Percentiles rank a stretch among this genome's conserved stretches.
These are phyloP conservation scores for Andrena flavipes DNA, from an alignment of 2,888 invertebrate species.

Conservation along the genomic window DNA sequence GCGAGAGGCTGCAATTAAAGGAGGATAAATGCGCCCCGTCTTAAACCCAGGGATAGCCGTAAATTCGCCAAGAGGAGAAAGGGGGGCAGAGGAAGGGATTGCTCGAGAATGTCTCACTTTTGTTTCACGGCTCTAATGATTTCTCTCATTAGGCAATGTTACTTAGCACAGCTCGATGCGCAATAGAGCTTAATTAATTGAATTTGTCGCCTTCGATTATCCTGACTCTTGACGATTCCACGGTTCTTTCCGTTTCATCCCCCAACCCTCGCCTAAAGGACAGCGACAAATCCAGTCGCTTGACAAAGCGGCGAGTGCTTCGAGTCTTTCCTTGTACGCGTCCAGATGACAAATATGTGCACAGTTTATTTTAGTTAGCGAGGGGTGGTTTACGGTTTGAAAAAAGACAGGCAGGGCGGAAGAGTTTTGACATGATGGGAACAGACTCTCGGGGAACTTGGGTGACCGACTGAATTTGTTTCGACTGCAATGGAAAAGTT, in stretches of 20 bases:
- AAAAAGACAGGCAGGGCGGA: too few relatives aligned
- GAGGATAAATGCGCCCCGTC: conserved; percentile 44
- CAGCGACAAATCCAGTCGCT: conserved; percentile 8
- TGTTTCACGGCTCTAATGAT: conserved; percentile 71
- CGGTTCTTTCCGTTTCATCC: conserved; percentile 16
- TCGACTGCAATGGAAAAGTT: too few relatives aligned
- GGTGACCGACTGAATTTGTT: too few relatives aligned
- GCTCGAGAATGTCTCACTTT: conserved; percentile 43
- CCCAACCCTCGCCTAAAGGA: background rate
- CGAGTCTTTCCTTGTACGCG: too few relatives aligned
- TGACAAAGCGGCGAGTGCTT: conserved; percentile 16
- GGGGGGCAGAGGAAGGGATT: too few relatives aligned
- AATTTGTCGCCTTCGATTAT: conserved; percentile 71
- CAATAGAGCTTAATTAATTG: conserved; percentile 74
- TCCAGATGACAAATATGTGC: too few relatives aligned
- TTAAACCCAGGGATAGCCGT: conserved; percentile 3
- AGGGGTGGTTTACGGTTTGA: too few relatives aligned
- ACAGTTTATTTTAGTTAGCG: too few relatives aligned
- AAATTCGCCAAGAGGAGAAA: conserved; percentile 34
- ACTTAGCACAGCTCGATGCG: conserved; percentile 59
- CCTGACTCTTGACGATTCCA: conserved; percentile 32
- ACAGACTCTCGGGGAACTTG: too few relatives aligned
- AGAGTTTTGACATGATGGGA: too few relatives aligned
- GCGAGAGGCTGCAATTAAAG: conserved; percentile 42
- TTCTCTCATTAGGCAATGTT: conserved; percentile 72